Evolutionary conservation across 2,797 vertebrate genomes (phyloP).

Genomic region (Myotis pilosus): DNA sequence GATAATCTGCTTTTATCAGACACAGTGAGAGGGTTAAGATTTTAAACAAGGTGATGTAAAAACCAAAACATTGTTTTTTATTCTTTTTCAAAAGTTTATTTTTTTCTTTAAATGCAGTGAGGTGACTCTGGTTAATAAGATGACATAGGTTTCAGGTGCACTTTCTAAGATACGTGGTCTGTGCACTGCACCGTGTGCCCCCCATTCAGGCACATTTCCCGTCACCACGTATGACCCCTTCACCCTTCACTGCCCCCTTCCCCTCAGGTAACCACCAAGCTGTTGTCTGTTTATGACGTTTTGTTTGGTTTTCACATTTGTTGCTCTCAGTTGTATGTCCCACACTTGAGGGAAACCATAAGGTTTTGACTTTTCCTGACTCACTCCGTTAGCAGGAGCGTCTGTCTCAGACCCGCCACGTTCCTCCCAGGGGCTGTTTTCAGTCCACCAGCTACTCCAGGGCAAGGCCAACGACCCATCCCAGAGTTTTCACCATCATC

Average conservation of each 20-base stretch:
- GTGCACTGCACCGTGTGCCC: neutral
- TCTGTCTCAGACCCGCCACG: neutral
- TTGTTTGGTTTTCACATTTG: neutral
- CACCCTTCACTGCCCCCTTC: neutral
- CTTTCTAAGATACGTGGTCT: neutral
- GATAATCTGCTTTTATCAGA: neutral
- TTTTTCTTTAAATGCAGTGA: no score
- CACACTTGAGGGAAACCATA: neutral
- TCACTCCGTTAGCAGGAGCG: neutral
- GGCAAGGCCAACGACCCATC: neutral
- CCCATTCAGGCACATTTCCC: neutral
- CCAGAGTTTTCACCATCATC: neutral
- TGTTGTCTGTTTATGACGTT: neutral
- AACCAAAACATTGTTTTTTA: neutral
- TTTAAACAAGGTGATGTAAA: conserved; percentile 1
- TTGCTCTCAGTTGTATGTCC: neutral
- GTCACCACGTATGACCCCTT: neutral
- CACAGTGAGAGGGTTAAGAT: neutral
- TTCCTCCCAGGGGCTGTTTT: neutral
- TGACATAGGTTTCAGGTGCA: neutral
- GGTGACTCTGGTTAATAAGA: neutral
- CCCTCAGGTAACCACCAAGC: neutral
- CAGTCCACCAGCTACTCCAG: neutral
- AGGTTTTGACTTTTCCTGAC: neutral
- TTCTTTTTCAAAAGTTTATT: neutral